Percentiles rank a stretch among this genome's conserved stretches.
Evolutionary conservation across 2,113 vertebrate genomes (phyloP).

Genomic region (Coregonus clupeaformis): DNA sequence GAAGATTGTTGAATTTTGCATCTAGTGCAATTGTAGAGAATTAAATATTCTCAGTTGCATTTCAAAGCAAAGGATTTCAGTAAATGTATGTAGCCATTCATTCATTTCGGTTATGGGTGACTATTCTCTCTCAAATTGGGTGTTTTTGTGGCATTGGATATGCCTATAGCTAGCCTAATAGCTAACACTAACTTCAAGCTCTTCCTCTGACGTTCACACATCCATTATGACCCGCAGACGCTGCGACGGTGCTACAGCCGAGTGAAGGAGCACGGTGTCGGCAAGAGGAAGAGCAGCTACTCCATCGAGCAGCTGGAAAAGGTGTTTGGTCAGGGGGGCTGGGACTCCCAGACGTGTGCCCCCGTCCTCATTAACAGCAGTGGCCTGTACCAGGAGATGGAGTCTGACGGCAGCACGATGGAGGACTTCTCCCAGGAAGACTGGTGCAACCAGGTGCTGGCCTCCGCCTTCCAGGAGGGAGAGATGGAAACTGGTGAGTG

Average conservation of each 20-base stretch:
- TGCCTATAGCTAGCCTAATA: background rate
- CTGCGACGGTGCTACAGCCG: constrained; percentile 97
- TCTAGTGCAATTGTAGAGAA: no score
- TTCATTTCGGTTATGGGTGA: no score
- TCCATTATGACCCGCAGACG: constrained; percentile 73
- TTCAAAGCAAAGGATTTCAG: no score
- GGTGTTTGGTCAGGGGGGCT: constrained; percentile 97
- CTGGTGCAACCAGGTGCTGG: constrained; percentile 95
- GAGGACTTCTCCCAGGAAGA: constrained; percentile 97
- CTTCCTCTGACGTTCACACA: background rate
- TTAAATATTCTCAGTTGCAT: no score
- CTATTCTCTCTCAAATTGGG: no score
- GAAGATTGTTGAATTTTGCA: no score
- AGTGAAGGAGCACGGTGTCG: constrained; percentile 96
- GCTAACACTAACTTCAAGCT: background rate
- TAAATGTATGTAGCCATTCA: no score
- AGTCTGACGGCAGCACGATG: constrained; percentile 94
- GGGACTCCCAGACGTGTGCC: constrained; percentile 96
- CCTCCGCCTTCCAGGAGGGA: constrained; percentile 88
- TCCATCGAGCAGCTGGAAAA: constrained; percentile 98
- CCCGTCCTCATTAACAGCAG: constrained; percentile 99
- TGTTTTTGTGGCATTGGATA: background rate
- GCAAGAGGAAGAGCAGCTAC: constrained; percentile 99
- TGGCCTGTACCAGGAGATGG: constrained; percentile 97
- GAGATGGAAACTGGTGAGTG: constrained; percentile 90